These are phyloP conservation scores for Anthopleura xanthogrammica DNA, from an alignment of 92 coral and sea anemone genomes.

Conservation along the genomic window DNA sequence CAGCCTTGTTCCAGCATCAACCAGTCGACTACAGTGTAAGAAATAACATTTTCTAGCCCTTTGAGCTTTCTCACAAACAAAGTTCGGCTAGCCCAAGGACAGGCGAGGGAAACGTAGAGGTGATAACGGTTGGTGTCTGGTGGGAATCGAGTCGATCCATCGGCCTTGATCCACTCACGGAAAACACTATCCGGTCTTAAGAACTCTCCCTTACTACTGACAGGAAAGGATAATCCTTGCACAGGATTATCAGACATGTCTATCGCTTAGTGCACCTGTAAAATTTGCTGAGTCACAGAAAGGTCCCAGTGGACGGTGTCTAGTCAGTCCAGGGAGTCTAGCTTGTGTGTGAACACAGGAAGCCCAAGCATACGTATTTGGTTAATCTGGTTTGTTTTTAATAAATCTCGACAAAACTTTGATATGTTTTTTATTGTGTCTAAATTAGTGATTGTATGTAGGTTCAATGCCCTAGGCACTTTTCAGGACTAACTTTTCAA, in stretches of 20 bases:
- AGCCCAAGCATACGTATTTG: no score
- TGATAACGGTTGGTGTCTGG: slow-evolving; percentile 83
- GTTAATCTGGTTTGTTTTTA: no score
- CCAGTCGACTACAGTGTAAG: slow-evolving; percentile 78
- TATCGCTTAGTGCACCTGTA: background rate
- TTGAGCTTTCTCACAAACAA: slow-evolving; percentile 69
- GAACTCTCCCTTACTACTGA: background rate
- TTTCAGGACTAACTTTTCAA: no score
- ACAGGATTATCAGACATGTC: background rate
- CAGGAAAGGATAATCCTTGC: background rate
- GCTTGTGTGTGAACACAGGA: no score
- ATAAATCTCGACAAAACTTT: no score
- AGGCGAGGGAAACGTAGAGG: slow-evolving; percentile 77
- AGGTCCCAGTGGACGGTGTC: no score
- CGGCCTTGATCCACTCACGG: slow-evolving; percentile 61
- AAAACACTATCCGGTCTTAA: background rate
- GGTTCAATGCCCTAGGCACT: no score
- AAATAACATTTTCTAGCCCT: slow-evolving; percentile 72
- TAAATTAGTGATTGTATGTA: no score
- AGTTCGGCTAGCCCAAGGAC: slow-evolving; percentile 89
- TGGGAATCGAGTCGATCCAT: slow-evolving; percentile 72
- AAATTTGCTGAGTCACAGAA: no score
- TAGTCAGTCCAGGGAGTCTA: no score
- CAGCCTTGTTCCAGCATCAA: slow-evolving; percentile 55
- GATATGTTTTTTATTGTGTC: no score